phyloP scores from a whole-genome alignment of 2,113 vertebrate species.

The Xyliphius kryptos region DNA sequence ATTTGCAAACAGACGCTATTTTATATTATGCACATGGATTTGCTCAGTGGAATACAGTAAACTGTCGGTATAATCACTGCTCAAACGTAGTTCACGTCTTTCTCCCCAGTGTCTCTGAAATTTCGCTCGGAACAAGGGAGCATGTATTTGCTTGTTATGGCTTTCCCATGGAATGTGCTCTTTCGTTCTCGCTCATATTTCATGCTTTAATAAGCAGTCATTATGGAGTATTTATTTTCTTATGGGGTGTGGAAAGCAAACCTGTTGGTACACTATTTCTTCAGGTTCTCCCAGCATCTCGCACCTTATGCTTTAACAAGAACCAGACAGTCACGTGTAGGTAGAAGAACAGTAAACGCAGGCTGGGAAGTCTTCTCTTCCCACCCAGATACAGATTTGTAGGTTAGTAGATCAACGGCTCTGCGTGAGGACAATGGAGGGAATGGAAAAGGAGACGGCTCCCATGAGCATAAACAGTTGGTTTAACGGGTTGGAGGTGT shows the following conservation, averaged over 20 bases:
- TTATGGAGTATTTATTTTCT: slow-evolving; percentile 67
- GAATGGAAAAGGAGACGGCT: slow-evolving; percentile 11
- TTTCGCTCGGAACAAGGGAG: slow-evolving; percentile 56
- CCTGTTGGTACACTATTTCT: too few relatives aligned
- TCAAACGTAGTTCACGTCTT: slow-evolving; percentile 57
- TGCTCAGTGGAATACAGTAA: too few relatives aligned
- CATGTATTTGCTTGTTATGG: slow-evolving; percentile 68
- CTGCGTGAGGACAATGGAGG: slow-evolving; percentile 15
- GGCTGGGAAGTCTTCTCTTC: slow-evolving; percentile 19
- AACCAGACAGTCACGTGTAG: slow-evolving; percentile 11
- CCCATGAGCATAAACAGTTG: slow-evolving; percentile 6
- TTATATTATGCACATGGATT: too few relatives aligned
- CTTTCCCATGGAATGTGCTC: slow-evolving; percentile 67
- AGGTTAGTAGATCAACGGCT: slow-evolving; percentile 13
- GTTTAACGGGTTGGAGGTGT: slow-evolving; percentile 7
- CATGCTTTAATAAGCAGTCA: slow-evolving; percentile 67
- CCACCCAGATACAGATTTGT: background rate
- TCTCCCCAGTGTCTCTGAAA: slow-evolving; percentile 60
- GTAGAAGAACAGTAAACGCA: slow-evolving; percentile 3
- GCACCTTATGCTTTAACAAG: too few relatives aligned
- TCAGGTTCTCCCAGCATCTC: too few relatives aligned
- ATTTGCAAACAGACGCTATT: too few relatives aligned
- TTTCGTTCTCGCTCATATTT: slow-evolving; percentile 58
- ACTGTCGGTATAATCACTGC: too few relatives aligned
- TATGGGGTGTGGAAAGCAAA: slow-evolving; percentile 67